Conservation (phyloP, 2,888 invertebrate genomes). For the Acleris sparsana region DNA sequence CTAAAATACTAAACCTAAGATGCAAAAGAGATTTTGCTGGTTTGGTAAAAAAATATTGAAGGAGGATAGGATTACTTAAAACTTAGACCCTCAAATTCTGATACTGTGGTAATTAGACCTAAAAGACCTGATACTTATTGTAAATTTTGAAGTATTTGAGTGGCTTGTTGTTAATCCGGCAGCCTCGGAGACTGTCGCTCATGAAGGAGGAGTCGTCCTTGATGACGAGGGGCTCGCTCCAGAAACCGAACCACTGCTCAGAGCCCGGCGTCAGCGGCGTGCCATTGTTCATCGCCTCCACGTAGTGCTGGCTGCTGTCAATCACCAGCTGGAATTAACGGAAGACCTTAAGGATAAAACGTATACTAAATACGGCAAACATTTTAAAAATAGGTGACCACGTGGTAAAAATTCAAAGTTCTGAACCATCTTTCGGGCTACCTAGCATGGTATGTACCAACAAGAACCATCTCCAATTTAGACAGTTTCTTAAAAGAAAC, state of each 20-base stretch:
- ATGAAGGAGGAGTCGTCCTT: constrained; percentile 48
- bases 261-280: constrained; percentile 58
- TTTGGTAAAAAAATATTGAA: no score
- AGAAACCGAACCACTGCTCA: constrained; percentile 59
- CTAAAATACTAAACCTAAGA: no score
- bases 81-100: no score
- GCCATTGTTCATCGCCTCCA: constrained; percentile 60
- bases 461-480: no score
- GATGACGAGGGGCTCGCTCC: constrained; percentile 45
- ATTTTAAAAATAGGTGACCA: no score
- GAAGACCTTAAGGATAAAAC: neutral
- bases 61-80: no score
- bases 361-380: no score
- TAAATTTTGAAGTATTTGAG: constrained; percentile 58
- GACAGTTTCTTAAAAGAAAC: no score
- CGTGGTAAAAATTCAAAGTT: no score
- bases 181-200: constrained; percentile 49
- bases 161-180: constrained; percentile 47
- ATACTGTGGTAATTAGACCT: neutral
- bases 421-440: no score
- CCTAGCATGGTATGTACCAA: no score
- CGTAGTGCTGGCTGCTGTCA: constrained; percentile 50
- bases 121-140: constrained; percentile 45
- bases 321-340: constrained; percentile 51
- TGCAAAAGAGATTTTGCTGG: no score